These are phyloP conservation scores for Buceros bicornis DNA, from an alignment of 2,797 vertebrate genomes.

Conservation along the genomic window DNA sequence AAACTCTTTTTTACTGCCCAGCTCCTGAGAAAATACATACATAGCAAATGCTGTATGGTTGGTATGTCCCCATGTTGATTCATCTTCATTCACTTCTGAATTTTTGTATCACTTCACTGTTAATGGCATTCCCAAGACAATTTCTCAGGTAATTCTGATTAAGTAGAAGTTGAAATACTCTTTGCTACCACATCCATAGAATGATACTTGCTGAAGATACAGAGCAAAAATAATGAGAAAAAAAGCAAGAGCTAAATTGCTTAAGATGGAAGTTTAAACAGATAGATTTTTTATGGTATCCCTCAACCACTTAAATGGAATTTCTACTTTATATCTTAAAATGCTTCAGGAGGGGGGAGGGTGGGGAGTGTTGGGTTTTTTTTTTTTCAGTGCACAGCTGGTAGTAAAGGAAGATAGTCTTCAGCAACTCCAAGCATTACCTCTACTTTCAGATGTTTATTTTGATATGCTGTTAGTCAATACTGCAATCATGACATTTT, in stretches of 20 bases:
- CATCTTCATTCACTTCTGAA: background rate
- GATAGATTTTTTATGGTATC: background rate
- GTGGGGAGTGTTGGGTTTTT: background rate
- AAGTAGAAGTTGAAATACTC: background rate
- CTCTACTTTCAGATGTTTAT: slow-evolving; percentile 48
- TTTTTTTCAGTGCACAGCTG: background rate
- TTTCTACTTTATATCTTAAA: background rate
- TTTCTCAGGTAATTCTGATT: slow-evolving; percentile 28
- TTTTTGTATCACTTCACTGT: background rate
- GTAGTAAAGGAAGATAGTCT: slow-evolving; percentile 13
- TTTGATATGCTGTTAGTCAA: slow-evolving; percentile 64
- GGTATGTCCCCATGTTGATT: accelerated
- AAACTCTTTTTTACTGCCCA: background rate
- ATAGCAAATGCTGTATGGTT: background rate
- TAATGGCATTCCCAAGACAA: background rate
- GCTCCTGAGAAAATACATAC: background rate
- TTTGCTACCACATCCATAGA: background rate
- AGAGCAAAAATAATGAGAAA: slow-evolving; percentile 14
- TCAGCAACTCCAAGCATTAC: background rate
- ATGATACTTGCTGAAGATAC: background rate
- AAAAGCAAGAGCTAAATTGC: slow-evolving; percentile 16
- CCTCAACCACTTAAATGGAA: background rate
- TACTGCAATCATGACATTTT: slow-evolving; percentile 69
- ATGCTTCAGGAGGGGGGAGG: background rate
- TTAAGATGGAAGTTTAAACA: slow-evolving; percentile 13